A percentile compares a stretch with the other conserved stretches of the same genome.
Conservation (phyloP, 2,113 vertebrate genomes). For the Neotragus pygmaeus region DNA sequence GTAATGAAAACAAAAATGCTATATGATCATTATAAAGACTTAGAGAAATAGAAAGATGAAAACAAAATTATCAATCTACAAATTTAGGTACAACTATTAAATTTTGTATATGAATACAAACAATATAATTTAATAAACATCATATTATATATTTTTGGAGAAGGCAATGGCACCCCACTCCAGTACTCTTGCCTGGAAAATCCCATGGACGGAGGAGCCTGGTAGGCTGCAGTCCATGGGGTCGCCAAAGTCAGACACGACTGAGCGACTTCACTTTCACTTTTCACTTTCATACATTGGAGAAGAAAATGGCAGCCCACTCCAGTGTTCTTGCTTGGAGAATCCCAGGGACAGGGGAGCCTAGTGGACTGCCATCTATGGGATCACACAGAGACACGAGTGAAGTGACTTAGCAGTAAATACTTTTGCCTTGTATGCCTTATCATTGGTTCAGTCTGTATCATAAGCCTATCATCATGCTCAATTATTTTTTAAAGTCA, state of each 20-base stretch:
- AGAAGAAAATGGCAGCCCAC: no score
- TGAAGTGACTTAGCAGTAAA: no score
- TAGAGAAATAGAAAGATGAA: background rate
- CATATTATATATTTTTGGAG: background rate
- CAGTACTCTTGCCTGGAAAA: no score
- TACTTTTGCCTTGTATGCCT: background rate
- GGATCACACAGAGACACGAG: rapidly evolving
- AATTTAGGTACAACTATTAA: background rate
- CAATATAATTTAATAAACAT: background rate
- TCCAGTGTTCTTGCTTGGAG: no score
- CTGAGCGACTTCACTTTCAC: no score
- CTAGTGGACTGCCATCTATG: no score
- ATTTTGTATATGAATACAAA: background rate
- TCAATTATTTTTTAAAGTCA: background rate
- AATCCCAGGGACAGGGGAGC: no score
- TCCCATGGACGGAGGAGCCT: no score
- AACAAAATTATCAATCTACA: background rate
- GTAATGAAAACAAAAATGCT: background rate
- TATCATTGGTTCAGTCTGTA: background rate
- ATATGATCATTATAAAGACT: background rate
- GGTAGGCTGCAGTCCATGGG: no score
- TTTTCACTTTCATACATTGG: no score
- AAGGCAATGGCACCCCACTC: no score
- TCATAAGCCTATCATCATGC: background rate
- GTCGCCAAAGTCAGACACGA: rapidly evolving